Evolutionary conservation across 2,888 invertebrate genomes (phyloP), one percentile per base, ranked within the genome.

Genomic region (Arrhopalites spinosus): DNA sequence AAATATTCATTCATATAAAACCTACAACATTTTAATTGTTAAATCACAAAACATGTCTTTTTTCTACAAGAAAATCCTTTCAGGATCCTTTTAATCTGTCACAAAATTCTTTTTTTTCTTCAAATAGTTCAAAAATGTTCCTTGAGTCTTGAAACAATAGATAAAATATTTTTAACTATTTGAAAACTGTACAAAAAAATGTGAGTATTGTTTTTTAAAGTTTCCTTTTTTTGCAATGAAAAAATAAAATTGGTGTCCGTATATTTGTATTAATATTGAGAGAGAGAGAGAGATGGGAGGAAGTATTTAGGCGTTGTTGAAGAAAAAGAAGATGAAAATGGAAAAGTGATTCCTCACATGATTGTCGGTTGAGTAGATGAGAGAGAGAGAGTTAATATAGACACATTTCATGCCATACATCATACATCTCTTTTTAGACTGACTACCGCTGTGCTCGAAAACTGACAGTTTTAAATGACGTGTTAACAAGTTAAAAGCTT

Each of bases 391-490:
- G 47, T 8, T 45, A n/a, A 72, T 11, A 36, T 11, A 36, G 5
- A 36, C 36, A 36, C 36, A 36, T 36, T 7, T 36, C 11, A 36
- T 36, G 36, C 36, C 36, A 36, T 11, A 36, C n/a, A 36, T 7
- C 36, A 36, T 11, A 3, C 63, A 72, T 36, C 36, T 63, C 72
- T 72, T 47, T 71, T 50, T 36, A 50, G 61, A 63, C 72, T 47
- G 72, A 72, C 72, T 72, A 63, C 72, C 63, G 63, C 72, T 63
- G 71, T 71, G 72, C 72, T 67, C 69, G 27, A 74, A 71, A 74
- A 66, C 75, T 75, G 78, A 75, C 73, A 77, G 71, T 74, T 79
- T 74, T 71, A 74, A 78, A 79, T 74, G 79, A 79, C 74, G 79
- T 77, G 77, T 70, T 77, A 78, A 78, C 79, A 77, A 74, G 71